These are phyloP conservation scores for Tenebrio molitor DNA, from an alignment of 1,140 invertebrate genomes.

Conservation along the genomic window DNA sequence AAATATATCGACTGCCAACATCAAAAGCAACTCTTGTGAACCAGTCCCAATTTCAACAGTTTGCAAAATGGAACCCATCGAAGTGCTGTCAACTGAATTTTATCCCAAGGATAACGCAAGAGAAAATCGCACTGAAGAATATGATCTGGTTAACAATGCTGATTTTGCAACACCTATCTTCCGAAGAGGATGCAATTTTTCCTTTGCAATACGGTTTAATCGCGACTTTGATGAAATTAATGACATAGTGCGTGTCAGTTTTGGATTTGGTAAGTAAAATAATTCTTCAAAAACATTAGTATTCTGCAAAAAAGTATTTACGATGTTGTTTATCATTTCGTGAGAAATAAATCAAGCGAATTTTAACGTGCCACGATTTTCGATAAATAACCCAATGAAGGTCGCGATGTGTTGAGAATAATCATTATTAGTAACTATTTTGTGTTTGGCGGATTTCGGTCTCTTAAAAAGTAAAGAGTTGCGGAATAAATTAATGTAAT, in stretches of 20 bases:
- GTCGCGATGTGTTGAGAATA: slow-evolving; percentile 17
- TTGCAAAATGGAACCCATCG: slow-evolving; percentile 68
- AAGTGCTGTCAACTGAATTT: slow-evolving; percentile 74
- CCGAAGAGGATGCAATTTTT: slow-evolving; percentile 70
- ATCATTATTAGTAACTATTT: slow-evolving; percentile 7
- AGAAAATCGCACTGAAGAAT: slow-evolving; percentile 76
- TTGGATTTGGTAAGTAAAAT: slow-evolving; percentile 69
- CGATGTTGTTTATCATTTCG: slow-evolving; percentile 25
- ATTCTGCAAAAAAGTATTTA: too few relatives aligned
- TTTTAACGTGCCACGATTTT: slow-evolving; percentile 1
- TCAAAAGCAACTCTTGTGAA: too few relatives aligned
- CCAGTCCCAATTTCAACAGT: background rate
- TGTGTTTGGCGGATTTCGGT: too few relatives aligned
- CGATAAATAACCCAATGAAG: background rate
- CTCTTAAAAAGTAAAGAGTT: too few relatives aligned
- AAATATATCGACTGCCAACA: background rate
- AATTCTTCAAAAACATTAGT: too few relatives aligned
- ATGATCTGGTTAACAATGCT: slow-evolving; percentile 71
- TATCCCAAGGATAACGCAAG: slow-evolving; percentile 76
- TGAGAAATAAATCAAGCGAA: slow-evolving; percentile 6
- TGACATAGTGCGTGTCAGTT: slow-evolving; percentile 68
- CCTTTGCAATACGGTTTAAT: slow-evolving; percentile 68
- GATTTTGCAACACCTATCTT: slow-evolving; percentile 64
- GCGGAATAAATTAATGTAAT: too few relatives aligned
- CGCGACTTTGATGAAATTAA: slow-evolving; percentile 65